Base-by-base conservation (phyloP, 2,888 invertebrate species). In the Microctonus brassicae region DNA sequence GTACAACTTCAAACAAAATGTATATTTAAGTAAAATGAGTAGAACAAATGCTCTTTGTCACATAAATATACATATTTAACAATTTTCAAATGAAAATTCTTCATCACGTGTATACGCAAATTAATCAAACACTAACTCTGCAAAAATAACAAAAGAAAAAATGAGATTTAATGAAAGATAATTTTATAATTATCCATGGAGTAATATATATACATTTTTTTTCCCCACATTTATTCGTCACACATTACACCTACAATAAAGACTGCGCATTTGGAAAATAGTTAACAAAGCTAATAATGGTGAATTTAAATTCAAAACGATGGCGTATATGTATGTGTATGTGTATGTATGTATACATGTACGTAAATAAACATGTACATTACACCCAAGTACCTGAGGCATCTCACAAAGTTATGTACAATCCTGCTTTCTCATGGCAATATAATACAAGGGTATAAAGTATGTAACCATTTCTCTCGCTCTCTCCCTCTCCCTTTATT, bases 301-400 rank as follows among this genome's bases (percentile, higher is more conserved):
- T 73, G 77, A 81, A 81, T 81, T 81, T 80, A 79, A 79, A 83
- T 83, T 81, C 82, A 81, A 83, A 78, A 76, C 77, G 79, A 76
- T n/a, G n/a, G n/a, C n/a, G 73, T 69, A 62, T 72, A 73, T 69
- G 62, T 72, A 73, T 73, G 70, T 73, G 74, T 70, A 71, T 67
- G 42, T 71, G 63, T 77, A 76, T 60, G 70, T 17, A 33, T 17
- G n/a, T n/a, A n/a, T n/a, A n/a, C n/a, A n/a, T n/a, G n/a, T n/a
- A n/a, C n/a, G n/a, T n/a, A n/a, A n/a, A n/a, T n/a, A n/a, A n/a
- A n/a, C n/a, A n/a, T n/a, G n/a, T n/a, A n/a, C n/a, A n/a, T n/a
- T n/a, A n/a, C n/a, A n/a, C n/a, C n/a, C n/a, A n/a, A n/a, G n/a
- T n/a, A 36, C 17, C 9, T 11, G 2, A 36, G 34, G 9, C 11